phyloP scores from a whole-genome alignment of 2,113 vertebrate genomes.

The Mystacornis crossleyi region DNA sequence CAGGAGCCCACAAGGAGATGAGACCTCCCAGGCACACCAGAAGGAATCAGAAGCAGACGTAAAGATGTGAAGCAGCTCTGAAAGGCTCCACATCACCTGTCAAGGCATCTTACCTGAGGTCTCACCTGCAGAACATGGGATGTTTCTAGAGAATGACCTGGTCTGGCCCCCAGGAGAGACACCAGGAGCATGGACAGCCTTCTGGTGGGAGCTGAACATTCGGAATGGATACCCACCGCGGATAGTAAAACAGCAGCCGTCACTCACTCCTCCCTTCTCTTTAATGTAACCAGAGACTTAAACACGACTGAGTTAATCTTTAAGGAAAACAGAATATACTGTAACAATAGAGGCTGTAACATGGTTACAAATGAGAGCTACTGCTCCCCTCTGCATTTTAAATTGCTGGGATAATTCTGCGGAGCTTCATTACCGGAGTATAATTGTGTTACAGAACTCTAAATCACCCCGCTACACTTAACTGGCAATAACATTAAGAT shows the following conservation, averaged over 20 bases:
- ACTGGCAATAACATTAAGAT: slow-evolving; percentile 87
- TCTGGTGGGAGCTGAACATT: neutral
- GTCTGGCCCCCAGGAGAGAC: neutral
- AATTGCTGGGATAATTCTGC: slow-evolving; percentile 82
- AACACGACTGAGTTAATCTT: slow-evolving; percentile 77
- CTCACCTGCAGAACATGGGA: neutral
- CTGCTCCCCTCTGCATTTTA: slow-evolving; percentile 79
- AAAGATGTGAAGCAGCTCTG: neutral
- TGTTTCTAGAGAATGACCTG: neutral
- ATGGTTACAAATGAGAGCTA: slow-evolving; percentile 81
- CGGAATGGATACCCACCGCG: neutral
- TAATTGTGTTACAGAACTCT: slow-evolving; percentile 85
- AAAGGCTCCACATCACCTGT: neutral
- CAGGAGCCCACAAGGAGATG: neutral
- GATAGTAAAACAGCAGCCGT: neutral
- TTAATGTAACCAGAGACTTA: slow-evolving; percentile 73
- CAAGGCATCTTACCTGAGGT: neutral
- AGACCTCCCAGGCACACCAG: neutral
- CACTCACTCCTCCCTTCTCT: neutral
- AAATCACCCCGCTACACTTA: slow-evolving; percentile 84
- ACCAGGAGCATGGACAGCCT: neutral
- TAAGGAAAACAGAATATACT: slow-evolving; percentile 81
- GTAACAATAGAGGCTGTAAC: slow-evolving; percentile 79
- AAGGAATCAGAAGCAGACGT: neutral
- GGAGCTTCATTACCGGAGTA: slow-evolving; percentile 80